Conservation (phyloP, 2,888 invertebrate genomes). For the Aricia artaxerxes region DNA sequence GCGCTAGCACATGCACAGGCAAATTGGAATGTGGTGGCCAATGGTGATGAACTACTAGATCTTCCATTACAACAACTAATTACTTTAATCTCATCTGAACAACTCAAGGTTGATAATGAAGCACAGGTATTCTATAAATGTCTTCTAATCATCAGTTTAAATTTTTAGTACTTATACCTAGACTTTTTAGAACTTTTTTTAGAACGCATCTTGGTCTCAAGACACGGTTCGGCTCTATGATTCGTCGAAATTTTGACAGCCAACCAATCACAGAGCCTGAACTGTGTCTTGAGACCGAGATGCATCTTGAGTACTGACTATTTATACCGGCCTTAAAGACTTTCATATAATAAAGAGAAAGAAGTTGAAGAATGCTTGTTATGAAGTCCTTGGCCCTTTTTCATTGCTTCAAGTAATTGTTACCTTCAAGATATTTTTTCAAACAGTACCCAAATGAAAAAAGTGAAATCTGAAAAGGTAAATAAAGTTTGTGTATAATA, state of each 20-base stretch:
- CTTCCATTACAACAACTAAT: constrained; percentile 88
- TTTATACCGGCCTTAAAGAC: no score
- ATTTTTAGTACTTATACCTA: neutral
- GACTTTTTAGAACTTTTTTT: neutral
- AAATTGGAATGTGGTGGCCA: constrained; percentile 89
- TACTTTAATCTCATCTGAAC: constrained; percentile 90
- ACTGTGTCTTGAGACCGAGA: no score
- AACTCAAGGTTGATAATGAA: constrained; percentile 93
- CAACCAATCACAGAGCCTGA: no score
- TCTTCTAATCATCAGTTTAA: neutral
- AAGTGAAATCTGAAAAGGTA: neutral
- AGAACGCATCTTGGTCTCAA: no score
- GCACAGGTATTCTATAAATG: constrained; percentile 83
- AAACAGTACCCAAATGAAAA: neutral
- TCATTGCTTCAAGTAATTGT: neutral
- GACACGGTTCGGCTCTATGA: no score
- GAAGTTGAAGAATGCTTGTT: neutral
- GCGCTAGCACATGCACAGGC: constrained; percentile 91
- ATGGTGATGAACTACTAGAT: constrained; percentile 92
- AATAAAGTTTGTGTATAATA: neutral
- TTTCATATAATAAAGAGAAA: neutral
- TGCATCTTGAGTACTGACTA: no score
- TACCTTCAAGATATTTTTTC: neutral
- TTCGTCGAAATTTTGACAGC: no score
- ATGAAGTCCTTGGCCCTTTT: neutral